A percentile compares a stretch with the other conserved stretches of the same genome.
These are phyloP conservation scores for Cataglyphis altisquamis DNA, from an alignment of 2,888 invertebrate species.

Conservation along the genomic window DNA sequence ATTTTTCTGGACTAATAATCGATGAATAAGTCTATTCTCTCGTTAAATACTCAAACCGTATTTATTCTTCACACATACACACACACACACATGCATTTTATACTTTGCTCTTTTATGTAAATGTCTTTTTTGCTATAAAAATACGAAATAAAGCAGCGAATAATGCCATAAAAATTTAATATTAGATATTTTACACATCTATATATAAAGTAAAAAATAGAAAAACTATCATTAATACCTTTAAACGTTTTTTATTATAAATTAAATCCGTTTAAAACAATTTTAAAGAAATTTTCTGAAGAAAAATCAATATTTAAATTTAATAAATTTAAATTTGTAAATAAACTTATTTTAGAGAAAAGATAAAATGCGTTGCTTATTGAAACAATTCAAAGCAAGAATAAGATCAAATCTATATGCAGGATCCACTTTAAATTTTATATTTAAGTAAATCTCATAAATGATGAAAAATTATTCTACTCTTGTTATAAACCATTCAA, in stretches of 20 bases:
- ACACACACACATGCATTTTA: not conserved
- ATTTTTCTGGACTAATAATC: constrained; percentile 9
- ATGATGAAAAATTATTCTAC: not conserved
- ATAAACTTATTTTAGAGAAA: not conserved
- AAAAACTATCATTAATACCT: not conserved
- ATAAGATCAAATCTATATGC: not conserved
- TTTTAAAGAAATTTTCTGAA: not conserved
- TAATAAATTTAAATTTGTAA: not conserved
- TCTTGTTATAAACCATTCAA: not conserved
- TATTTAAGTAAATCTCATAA: not conserved
- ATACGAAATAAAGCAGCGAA: not conserved
- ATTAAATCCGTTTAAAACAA: not conserved
- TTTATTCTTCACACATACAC: not conserved
- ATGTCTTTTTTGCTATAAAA: not conserved
- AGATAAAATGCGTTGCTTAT: not conserved
- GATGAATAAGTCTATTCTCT: constrained; percentile 17
- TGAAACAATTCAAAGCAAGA: not conserved
- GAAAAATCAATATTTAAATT: not conserved
- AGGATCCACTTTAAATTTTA: not conserved
- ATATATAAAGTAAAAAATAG: not conserved
- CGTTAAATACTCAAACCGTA: constrained; percentile 36
- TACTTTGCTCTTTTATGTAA: not conserved
- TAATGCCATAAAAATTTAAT: not conserved
- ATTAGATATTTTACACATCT: not conserved
- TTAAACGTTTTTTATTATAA: not conserved